These are phyloP conservation scores for Ectobius pallidus DNA, from an alignment of 2,888 invertebrate species.

Conservation along the genomic window DNA sequence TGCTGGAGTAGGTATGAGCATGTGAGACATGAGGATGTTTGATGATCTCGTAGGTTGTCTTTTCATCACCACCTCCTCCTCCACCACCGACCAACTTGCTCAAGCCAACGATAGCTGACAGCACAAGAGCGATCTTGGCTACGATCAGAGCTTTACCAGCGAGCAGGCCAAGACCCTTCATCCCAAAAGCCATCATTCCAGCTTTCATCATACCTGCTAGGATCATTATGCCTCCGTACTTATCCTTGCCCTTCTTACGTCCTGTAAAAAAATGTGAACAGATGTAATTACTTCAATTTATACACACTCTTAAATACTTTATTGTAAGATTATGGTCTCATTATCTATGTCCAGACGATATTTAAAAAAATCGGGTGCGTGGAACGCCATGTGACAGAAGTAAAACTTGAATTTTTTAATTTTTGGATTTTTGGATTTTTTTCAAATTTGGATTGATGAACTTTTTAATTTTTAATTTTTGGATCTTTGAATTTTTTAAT, in stretches of 20 bases:
- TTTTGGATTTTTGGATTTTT: too few species aligned
- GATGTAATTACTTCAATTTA: too few species aligned
- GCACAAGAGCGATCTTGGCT: slow-evolving; percentile 51
- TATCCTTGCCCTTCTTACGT: slow-evolving; percentile 34
- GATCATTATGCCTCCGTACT: slow-evolving; percentile 37
- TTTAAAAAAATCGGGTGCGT: too few species aligned
- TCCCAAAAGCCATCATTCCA: slow-evolving; percentile 37
- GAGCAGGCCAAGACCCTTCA: slow-evolving; percentile 42
- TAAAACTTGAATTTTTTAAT: too few species aligned
- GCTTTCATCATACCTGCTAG: slow-evolving; percentile 38
- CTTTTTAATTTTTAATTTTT: too few species aligned
- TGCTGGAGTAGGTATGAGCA: slow-evolving; percentile 67
- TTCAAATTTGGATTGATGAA: too few species aligned
- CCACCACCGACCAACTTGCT: slow-evolving; percentile 35
- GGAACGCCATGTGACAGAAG: too few species aligned
- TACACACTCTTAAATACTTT: too few species aligned
- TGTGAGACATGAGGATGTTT: slow-evolving; percentile 84
- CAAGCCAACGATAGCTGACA: slow-evolving; percentile 52
- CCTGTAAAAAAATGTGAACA: slow-evolving; percentile 32
- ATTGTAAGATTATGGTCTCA: too few species aligned
- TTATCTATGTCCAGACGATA: too few species aligned
- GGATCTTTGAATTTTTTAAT: too few species aligned
- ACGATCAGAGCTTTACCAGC: slow-evolving; percentile 51
- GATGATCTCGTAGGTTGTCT: slow-evolving; percentile 84
- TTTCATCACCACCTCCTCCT: slow-evolving; percentile 49